Evolutionary conservation across 2,888 invertebrate species (phyloP), one percentile per base, ranked within the genome.

Genomic region (Ennomos quercinarius): DNA sequence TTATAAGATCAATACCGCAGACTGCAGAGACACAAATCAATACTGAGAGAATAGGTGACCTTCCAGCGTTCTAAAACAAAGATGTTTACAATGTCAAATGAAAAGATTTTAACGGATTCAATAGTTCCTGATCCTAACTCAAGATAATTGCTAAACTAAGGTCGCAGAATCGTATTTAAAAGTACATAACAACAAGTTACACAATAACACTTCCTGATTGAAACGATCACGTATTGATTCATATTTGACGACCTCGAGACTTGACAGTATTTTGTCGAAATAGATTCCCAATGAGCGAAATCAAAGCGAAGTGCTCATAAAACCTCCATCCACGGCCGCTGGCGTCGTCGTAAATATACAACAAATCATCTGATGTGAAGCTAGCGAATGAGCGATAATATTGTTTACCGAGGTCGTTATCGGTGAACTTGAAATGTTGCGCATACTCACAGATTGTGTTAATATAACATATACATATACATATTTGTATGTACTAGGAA

Each of bases 381-480:
- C 57, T 62, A 66, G 65, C 74, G 73, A 79, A 74, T 68, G 71
- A 64, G 74, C 80, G 82, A 84, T 86, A 80, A 84, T 79, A 79
- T 74, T 79, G 77, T 84, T 80, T 83, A 74, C 75, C 68, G 76
- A 75, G 73, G 76, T 73, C 77, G 81, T 87, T 85, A 86, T 86
- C 85, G 82, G 73, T 86, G 84, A 86, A 86, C 88, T 88, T 88
- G 87, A 87, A 86, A 83, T 74, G 74, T 78, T 79, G 73, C 77
- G 78, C 78, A 75, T 74, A 74, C 76, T 73, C 77, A 80, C 77
- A 77, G 74, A 83, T 83, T 80, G 77, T 80, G 77, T 80, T 86
- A 81, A 83, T 83, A 76, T 6, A 27, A 5, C 5, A 27, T 80
- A 79, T 79, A 77, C 68, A 72, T 76, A 74, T 79, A 76, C 68